Conservation (phyloP, 2,113 vertebrate genomes). For the Bujurquina vittata region DNA sequence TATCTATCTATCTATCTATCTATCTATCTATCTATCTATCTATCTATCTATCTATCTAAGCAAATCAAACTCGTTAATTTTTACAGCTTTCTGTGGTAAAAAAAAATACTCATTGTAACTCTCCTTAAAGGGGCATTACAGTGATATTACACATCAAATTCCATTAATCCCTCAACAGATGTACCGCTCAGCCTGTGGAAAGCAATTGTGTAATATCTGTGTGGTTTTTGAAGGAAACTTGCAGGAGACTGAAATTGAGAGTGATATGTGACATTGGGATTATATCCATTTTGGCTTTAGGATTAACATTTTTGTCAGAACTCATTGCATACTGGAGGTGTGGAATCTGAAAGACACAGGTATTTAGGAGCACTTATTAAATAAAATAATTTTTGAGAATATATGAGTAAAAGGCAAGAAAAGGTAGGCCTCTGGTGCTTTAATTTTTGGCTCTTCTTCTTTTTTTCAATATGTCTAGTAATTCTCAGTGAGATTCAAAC, state of each 20-base stretch:
- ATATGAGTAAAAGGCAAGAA: not conserved
- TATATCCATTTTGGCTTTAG: not conserved
- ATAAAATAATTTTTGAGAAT: not conserved
- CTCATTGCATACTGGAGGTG: not conserved
- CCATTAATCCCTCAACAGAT: not conserved
- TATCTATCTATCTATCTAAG: too few relatives aligned
- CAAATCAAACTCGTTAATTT: not conserved
- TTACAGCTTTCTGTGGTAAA: not conserved
- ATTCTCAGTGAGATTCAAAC: not conserved
- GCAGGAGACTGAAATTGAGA: not conserved
- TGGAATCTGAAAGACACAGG: not conserved
- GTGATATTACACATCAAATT: not conserved
- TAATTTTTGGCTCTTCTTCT: not conserved
- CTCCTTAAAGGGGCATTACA: not conserved
- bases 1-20: too few relatives aligned
- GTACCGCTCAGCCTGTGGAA: not conserved
- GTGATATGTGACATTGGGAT: constrained; percentile 4
- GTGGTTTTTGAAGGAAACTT: not conserved
- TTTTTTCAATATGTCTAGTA: not conserved
- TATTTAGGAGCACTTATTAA: not conserved
- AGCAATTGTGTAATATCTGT: not conserved
- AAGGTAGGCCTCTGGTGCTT: not conserved
- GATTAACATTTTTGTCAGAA: not conserved
- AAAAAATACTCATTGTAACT: not conserved
- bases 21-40: too few relatives aligned